Evolutionary conservation across 1,140 invertebrate species (phyloP).

Genomic region (Maniola jurtina): DNA sequence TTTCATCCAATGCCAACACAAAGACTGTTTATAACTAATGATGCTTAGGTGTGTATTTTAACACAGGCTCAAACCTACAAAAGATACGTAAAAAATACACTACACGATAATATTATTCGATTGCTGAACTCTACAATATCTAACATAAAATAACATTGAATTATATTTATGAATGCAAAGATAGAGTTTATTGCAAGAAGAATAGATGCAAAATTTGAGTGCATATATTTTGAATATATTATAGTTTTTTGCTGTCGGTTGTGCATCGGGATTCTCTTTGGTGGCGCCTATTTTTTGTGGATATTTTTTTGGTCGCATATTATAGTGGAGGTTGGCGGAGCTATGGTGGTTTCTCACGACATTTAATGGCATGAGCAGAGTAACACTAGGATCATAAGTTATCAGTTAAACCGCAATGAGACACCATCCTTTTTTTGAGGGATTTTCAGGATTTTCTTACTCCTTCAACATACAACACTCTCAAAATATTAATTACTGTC

Average conservation of each 20-base stretch:
- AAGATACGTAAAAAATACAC: slow-evolving; percentile 70
- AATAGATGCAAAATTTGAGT: slow-evolving; percentile 5
- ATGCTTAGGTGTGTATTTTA: slow-evolving; percentile 78
- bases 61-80: slow-evolving; percentile 70
- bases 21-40: slow-evolving; percentile 78
- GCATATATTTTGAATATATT: not conserved
- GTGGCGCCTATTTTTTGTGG: slow-evolving; percentile 76
- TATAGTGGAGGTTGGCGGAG: slow-evolving; percentile 62
- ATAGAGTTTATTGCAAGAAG: slow-evolving; percentile 16
- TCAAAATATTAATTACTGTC: no score
- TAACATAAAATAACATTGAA: slow-evolving; percentile 5
- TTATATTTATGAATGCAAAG: slow-evolving; percentile 10
- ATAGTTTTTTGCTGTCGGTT: not conserved
- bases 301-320: slow-evolving; percentile 66
- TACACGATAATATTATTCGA: slow-evolving; percentile 67
- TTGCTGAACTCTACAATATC: slow-evolving; percentile 41
- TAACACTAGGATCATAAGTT: not conserved
- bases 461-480: no score
- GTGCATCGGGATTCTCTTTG: slow-evolving; percentile 54
- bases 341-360: slow-evolving; percentile 38
- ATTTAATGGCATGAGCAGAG: not conserved
- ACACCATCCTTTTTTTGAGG: no score
- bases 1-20: slow-evolving; percentile 67
- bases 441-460: no score
- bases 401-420: no score